phyloP scores from a whole-genome alignment of 1,140 invertebrate species.

The Tetraneura akinire region DNA sequence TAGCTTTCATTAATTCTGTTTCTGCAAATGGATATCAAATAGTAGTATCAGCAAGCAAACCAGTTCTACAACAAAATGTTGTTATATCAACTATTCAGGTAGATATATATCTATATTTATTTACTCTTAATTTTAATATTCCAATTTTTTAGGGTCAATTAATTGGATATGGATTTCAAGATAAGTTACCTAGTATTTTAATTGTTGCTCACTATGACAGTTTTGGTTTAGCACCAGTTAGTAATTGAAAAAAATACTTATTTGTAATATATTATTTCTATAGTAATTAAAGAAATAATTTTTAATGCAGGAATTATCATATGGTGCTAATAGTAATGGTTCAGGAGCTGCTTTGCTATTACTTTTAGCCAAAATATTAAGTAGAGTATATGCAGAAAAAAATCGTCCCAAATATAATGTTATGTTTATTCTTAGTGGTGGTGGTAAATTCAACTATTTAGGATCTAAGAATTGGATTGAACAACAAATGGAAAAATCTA shows the following conservation, averaged over 20 bases:
- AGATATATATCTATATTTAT: conserved; percentile 41
- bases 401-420: conserved; percentile 85
- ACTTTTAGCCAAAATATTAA: conserved; percentile 87
- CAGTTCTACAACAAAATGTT: conserved; percentile 73
- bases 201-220: conserved; percentile 93
- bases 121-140: conserved; percentile 37
- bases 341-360: conserved; percentile 87
- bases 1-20: conserved; percentile 78
- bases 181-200: conserved; percentile 82
- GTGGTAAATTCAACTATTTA: conserved; percentile 93
- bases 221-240: conserved; percentile 84
- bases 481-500: conserved; percentile 75
- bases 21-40: conserved; percentile 93
- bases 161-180: conserved; percentile 74
- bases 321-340: conserved; percentile 89
- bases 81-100: conserved; percentile 75
- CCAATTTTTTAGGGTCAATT: conserved; percentile 75
- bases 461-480: conserved; percentile 96
- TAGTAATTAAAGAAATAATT: background rate
- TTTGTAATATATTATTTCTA: background rate
- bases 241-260: conserved; percentile 56
- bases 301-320: conserved; percentile 72
- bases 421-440: conserved; percentile 87
- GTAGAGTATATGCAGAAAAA: conserved; percentile 82
- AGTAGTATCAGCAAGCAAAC: conserved; percentile 71